These are phyloP conservation scores for Eristalis arbustorum DNA, from an alignment of 2,888 invertebrate genomes.

Conservation along the genomic window DNA sequence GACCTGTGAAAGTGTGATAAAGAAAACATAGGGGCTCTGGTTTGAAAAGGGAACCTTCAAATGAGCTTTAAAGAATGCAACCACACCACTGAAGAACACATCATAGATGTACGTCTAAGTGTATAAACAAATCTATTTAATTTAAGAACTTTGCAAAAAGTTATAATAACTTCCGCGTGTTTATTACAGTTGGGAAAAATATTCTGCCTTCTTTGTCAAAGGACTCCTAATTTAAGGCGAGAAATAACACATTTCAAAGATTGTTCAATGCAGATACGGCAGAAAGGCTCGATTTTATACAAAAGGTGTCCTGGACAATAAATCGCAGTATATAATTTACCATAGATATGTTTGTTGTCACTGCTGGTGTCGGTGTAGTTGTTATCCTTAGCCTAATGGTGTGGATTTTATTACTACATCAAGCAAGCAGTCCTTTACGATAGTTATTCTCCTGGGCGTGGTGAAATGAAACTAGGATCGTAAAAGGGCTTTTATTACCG, in stretches of 20 bases:
- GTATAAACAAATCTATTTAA: background rate
- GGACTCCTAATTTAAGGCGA: background rate
- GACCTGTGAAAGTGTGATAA: too few species aligned
- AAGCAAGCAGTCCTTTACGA: constrained; percentile 35
- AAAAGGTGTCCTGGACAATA: constrained; percentile 46
- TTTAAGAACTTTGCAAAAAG: background rate
- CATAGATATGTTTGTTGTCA: constrained; percentile 54
- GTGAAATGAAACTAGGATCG: constrained; percentile 21
- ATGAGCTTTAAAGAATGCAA: too few species aligned
- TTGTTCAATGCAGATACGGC: constrained; percentile 35
- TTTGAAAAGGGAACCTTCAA: too few species aligned
- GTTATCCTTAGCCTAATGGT: constrained; percentile 58
- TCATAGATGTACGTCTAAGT: background rate
- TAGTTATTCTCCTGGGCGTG: constrained; percentile 41
- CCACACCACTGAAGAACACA: background rate
- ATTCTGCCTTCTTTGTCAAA: background rate
- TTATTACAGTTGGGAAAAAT: constrained; percentile 37
- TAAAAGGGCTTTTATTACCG: constrained; percentile 30
- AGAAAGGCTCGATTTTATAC: constrained; percentile 24
- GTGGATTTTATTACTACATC: constrained; percentile 59
- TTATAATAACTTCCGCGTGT: constrained; percentile 1
- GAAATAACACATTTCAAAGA: constrained; percentile 7
- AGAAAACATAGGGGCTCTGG: too few species aligned
- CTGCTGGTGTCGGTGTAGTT: constrained; percentile 24
- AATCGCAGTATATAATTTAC: constrained; percentile 50